phyloP scores from a whole-genome alignment of 2,113 vertebrate species.

The Urocynchramus pylzowi region DNA sequence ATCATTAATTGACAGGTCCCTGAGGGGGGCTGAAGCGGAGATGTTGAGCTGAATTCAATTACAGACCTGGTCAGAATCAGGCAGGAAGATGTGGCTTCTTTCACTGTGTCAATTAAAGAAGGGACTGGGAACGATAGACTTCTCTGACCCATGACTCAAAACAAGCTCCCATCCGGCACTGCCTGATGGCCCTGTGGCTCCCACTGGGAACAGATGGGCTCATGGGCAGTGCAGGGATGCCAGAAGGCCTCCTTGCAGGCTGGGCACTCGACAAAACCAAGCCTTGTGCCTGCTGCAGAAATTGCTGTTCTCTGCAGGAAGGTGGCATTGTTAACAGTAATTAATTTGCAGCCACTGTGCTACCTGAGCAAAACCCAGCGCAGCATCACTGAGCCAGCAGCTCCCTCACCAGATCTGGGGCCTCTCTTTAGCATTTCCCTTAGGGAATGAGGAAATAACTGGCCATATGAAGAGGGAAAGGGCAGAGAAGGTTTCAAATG shows the following conservation, averaged over 20 bases:
- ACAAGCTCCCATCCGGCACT: conserved; percentile 18
- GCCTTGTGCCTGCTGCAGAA: conserved; percentile 7
- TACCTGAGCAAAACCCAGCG: background rate
- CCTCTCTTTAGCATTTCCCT: background rate
- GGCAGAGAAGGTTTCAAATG: background rate
- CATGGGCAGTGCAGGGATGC: background rate
- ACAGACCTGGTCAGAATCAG: conserved; percentile 1
- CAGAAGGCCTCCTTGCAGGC: conserved; percentile 35
- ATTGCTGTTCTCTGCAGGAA: conserved; percentile 42
- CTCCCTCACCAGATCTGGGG: background rate
- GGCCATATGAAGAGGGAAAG: background rate
- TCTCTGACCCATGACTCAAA: conserved; percentile 23
- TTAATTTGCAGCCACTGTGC: conserved; percentile 35
- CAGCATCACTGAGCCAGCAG: background rate
- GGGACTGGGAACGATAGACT: background rate
- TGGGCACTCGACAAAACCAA: background rate
- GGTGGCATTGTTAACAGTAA: conserved; percentile 31
- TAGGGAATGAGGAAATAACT: background rate
- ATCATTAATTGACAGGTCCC: background rate
- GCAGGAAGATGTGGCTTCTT: conserved; percentile 53
- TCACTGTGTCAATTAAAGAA: conserved; percentile 48
- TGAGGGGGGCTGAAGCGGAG: background rate
- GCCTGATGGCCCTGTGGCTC: conserved; percentile 24
- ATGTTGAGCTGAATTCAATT: conserved; percentile 51
- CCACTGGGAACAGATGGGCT: conserved; percentile 50